These are phyloP conservation scores for Geopemphigus sp. DNA, from an alignment of 1,140 invertebrate species.

Conservation along the genomic window DNA sequence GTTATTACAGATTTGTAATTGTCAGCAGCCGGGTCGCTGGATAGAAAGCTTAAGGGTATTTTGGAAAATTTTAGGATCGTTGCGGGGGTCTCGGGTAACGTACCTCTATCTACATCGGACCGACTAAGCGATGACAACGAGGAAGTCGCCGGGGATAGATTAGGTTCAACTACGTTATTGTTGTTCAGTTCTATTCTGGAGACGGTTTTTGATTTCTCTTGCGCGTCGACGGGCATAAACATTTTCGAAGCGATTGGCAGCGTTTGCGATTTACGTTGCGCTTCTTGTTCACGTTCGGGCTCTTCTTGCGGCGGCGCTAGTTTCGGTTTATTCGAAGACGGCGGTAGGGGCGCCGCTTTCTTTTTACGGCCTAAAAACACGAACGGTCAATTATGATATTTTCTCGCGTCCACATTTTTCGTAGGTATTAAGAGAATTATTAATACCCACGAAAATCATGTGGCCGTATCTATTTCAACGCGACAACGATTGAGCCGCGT, in stretches of 20 bases:
- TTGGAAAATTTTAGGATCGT: constrained; percentile 35
- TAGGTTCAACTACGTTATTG: constrained; percentile 46
- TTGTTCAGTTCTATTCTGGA: constrained; percentile 48
- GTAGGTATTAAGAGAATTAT: too few species aligned
- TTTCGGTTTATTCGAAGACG: constrained; percentile 17
- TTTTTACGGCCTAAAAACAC: constrained; percentile 53
- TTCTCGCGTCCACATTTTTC: not conserved
- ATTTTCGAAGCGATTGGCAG: constrained; percentile 34
- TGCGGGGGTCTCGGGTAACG: not conserved
- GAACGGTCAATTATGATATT: constrained; percentile 1
- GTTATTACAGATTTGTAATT: constrained; percentile 8
- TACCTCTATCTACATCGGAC: constrained; percentile 48
- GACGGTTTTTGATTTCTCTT: constrained; percentile 45
- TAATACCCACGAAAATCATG: too few species aligned
- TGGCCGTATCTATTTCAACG: too few species aligned
- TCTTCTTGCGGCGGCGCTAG: constrained; percentile 50
- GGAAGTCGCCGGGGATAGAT: constrained; percentile 41
- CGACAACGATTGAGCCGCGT: too few species aligned
- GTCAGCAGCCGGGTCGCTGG: not conserved
- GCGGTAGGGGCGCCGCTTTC: constrained; percentile 53
- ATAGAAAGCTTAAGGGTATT: constrained; percentile 43
- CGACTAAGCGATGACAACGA: constrained; percentile 46
- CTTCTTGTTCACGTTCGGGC: constrained; percentile 38
- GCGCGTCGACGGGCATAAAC: constrained; percentile 13
- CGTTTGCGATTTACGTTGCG: constrained; percentile 45